These are phyloP conservation scores for Phymorhynchus buccinoides DNA, from an alignment of 1,140 invertebrate species.

Conservation along the genomic window DNA sequence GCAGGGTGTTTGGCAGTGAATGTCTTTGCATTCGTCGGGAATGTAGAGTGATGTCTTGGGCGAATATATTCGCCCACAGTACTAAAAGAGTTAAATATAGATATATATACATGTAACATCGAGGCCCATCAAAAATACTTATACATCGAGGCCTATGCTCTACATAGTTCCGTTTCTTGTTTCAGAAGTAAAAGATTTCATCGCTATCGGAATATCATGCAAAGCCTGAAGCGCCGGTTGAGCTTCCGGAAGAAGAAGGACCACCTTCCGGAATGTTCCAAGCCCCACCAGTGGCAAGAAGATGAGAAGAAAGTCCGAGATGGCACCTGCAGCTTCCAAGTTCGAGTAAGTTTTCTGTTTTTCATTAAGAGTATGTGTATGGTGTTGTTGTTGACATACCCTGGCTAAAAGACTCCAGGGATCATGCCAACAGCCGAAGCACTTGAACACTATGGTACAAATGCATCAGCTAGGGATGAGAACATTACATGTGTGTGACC, in stretches of 20 bases:
- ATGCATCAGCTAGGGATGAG: no score
- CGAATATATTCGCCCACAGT: no score
- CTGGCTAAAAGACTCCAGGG: no score
- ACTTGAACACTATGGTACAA: no score
- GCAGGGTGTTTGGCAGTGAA: no score
- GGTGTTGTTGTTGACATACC: background rate
- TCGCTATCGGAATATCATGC: conserved; percentile 62
- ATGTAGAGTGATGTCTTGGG: no score
- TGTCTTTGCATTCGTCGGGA: no score
- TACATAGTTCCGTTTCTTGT: conserved; percentile 1
- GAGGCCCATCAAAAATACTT: background rate
- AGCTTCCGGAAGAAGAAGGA: conserved; percentile 73
- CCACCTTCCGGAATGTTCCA: conserved; percentile 83
- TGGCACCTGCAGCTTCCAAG: conserved; percentile 96
- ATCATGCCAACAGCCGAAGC: no score
- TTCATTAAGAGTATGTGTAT: background rate
- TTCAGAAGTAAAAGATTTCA: conserved; percentile 49
- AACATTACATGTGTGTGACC: no score
- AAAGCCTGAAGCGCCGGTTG: conserved; percentile 69
- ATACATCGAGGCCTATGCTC: background rate
- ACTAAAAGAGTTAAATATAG: background rate
- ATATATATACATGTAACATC: background rate
- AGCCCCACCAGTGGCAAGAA: conserved; percentile 98
- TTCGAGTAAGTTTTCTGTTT: conserved; percentile 90
- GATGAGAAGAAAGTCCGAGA: conserved; percentile 95